phyloP scores from a whole-genome alignment of 2,797 vertebrate genomes.

The Rhyacichthys aspro region DNA sequence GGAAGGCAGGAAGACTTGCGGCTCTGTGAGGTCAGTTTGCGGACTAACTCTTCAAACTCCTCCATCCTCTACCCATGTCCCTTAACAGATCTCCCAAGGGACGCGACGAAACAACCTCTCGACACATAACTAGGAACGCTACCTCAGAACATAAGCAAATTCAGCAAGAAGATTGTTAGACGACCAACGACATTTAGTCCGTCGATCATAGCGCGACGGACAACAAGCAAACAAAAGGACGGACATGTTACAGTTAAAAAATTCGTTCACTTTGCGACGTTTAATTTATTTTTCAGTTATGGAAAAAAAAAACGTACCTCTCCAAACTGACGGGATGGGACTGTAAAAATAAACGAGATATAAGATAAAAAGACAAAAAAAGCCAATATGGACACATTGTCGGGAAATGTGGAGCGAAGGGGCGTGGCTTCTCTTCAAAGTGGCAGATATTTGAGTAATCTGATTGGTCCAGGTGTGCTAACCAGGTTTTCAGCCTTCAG shows the following conservation, averaged over 20 bases:
- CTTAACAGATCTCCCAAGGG: slow-evolving; percentile 43
- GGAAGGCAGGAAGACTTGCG: slow-evolving; percentile 31
- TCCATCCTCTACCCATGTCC: slow-evolving; percentile 23
- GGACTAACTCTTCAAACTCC: slow-evolving; percentile 35
- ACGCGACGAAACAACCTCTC: slow-evolving; percentile 74
- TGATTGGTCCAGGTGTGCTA: slow-evolving; percentile 7
- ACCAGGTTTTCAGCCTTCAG: slow-evolving; percentile 18
- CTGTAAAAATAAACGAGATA: slow-evolving; percentile 59
- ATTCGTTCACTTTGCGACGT: slow-evolving; percentile 47
- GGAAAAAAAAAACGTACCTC: slow-evolving; percentile 49
- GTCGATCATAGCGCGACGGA: slow-evolving; percentile 28
- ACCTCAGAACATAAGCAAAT: slow-evolving; percentile 78
- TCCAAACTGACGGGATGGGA: slow-evolving; percentile 59
- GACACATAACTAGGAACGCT: slow-evolving; percentile 85
- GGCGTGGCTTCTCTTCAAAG: slow-evolving; percentile 14
- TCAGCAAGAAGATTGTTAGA: slow-evolving; percentile 80
- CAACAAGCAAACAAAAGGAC: slow-evolving; percentile 38
- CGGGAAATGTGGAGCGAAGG: slow-evolving; percentile 16
- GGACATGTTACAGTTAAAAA: slow-evolving; percentile 52
- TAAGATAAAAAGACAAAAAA: slow-evolving; percentile 39
- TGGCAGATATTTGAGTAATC: slow-evolving; percentile 4
- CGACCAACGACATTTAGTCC: slow-evolving; percentile 33
- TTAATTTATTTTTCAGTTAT: slow-evolving; percentile 63
- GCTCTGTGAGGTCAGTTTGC: slow-evolving; percentile 43
- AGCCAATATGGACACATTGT: slow-evolving; percentile 46